Percentiles rank a stretch among this genome's conserved stretches.
Conservation (phyloP, 2,797 vertebrate genomes). For the Enteromius fasciolatus region DNA sequence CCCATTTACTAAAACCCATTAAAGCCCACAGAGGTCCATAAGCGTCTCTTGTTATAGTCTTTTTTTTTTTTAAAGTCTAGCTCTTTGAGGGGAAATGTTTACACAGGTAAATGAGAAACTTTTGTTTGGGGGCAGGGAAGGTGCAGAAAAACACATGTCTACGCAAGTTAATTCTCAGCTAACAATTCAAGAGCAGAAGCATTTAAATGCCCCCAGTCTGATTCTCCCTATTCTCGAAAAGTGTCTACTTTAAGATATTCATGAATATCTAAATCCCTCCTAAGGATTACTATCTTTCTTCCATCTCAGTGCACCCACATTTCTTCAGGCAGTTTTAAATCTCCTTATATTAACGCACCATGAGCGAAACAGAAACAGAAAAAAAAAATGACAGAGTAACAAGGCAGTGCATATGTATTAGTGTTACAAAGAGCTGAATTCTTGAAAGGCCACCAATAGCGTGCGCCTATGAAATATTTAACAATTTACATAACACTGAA, state of each 20-base stretch:
- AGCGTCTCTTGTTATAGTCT: constrained; percentile 12
- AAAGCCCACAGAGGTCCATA: constrained; percentile 20
- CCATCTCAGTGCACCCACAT: constrained; percentile 66
- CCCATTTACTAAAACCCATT: constrained; percentile 33
- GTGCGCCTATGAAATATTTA: constrained; percentile 69
- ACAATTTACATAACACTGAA: constrained; percentile 69
- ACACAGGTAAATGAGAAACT: constrained; percentile 53
- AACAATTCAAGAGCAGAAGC: constrained; percentile 26
- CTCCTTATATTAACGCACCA: constrained; percentile 67
- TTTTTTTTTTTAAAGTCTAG: background rate
- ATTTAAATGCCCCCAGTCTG: constrained; percentile 22
- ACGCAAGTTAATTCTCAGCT: constrained; percentile 47
- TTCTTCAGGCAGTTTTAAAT: constrained; percentile 65
- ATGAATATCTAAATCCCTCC: constrained; percentile 76
- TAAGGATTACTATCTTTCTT: constrained; percentile 78
- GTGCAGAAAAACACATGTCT: constrained; percentile 33
- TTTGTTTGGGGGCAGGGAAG: constrained; percentile 61
- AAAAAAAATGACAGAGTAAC: constrained; percentile 72
- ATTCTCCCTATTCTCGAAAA: constrained; percentile 29
- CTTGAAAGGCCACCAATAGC: constrained; percentile 67
- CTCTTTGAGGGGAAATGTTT: constrained; percentile 26
- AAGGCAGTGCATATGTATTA: constrained; percentile 77
- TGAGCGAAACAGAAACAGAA: constrained; percentile 46
- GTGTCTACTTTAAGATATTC: constrained; percentile 71
- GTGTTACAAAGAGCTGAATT: constrained; percentile 61